phyloP scores from a whole-genome alignment of 2,797 vertebrate genomes.

The Hoplostethus mediterraneus region DNA sequence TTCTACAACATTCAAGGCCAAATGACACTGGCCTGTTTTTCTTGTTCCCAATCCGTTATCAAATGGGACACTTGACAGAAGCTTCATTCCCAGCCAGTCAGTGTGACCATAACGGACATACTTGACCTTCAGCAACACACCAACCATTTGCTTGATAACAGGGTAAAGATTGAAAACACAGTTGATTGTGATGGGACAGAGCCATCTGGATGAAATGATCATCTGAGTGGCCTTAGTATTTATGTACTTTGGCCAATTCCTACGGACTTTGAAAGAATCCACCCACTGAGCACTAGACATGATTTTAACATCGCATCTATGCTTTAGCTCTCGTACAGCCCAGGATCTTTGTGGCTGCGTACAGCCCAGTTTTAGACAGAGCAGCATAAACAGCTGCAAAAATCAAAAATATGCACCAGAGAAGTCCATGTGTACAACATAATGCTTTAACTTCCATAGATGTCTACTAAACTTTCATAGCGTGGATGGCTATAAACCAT shows the following conservation, averaged over 20 bases:
- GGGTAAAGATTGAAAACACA: conserved; percentile 63
- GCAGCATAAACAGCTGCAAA: too few species aligned
- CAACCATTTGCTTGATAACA: conserved; percentile 47
- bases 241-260: conserved; percentile 9
- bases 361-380: too few species aligned
- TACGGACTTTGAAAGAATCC: not conserved
- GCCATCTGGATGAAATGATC: conserved; percentile 64
- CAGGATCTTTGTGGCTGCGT: too few species aligned
- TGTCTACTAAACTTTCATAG: too few species aligned
- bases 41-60: conserved; percentile 43
- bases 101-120: conserved; percentile 16
- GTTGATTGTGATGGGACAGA: conserved; percentile 53
- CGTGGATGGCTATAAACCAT: too few species aligned
- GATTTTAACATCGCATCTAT: too few species aligned
- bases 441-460: too few species aligned
- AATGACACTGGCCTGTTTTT: conserved; percentile 12
- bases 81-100: conserved; percentile 46
- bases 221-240: conserved; percentile 14
- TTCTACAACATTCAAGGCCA: conserved; percentile 49
- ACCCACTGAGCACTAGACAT: too few species aligned
- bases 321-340: too few species aligned
- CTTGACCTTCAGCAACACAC: conserved; percentile 13
- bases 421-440: too few species aligned
- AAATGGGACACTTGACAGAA: conserved; percentile 35
- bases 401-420: too few species aligned